Evolutionary conservation across 1,140 invertebrate species (phyloP).

Genomic region (Theocolax elegans): DNA sequence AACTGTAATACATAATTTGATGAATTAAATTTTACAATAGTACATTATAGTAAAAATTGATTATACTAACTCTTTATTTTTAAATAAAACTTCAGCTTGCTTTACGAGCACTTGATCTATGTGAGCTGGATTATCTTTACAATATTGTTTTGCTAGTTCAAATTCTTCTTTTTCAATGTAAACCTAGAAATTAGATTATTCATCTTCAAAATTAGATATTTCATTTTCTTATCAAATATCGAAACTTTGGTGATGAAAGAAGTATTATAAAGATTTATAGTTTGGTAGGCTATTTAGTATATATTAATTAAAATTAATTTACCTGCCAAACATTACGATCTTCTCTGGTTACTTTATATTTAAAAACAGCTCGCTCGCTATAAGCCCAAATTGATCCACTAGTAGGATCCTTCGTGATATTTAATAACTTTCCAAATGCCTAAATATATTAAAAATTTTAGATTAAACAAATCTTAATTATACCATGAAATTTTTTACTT

Average conservation of each 20-base stretch:
- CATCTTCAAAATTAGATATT: constrained; percentile 51
- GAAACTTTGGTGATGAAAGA: too few species aligned
- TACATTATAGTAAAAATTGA: background rate
- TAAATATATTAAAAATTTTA: too few species aligned
- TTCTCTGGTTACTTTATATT: constrained; percentile 87
- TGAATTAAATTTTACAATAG: background rate
- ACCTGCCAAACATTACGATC: constrained; percentile 88
- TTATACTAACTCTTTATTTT: constrained; percentile 75
- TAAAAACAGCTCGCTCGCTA: constrained; percentile 85
- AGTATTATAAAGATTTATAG: too few species aligned
- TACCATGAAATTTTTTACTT: background rate
- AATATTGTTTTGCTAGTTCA: constrained; percentile 86
- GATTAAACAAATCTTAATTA: too few species aligned
- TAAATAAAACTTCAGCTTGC: constrained; percentile 90
- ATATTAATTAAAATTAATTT: constrained; percentile 37
- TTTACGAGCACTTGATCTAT: constrained; percentile 87
- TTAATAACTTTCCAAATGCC: constrained; percentile 83
- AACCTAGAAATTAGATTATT: constrained; percentile 68
- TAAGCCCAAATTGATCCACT: constrained; percentile 87
- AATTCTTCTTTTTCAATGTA: constrained; percentile 90
- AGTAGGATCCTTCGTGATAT: constrained; percentile 83
- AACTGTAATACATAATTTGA: constrained; percentile 63
- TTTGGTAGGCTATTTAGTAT: too few species aligned
- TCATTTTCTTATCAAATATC: too few species aligned
- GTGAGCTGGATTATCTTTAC: constrained; percentile 80